A percentile compares a stretch with the other conserved stretches of the same genome.
These are phyloP conservation scores for Glossosoma conforme DNA, from an alignment of 1,140 invertebrate species.

Conservation along the genomic window DNA sequence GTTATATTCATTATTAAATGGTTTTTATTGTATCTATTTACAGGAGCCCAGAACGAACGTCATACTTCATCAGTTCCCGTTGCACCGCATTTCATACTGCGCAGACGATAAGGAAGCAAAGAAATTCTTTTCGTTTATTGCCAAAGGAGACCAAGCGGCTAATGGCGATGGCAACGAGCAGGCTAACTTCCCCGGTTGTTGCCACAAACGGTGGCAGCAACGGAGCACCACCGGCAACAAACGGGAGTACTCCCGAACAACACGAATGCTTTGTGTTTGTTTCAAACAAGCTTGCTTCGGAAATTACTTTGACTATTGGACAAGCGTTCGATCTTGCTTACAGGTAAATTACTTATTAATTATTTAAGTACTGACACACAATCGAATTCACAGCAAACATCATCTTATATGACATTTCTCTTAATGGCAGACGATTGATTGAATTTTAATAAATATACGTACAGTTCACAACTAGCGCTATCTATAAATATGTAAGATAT, in stretches of 20 bases:
- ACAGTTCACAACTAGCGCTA: too few species aligned
- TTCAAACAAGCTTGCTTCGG: constrained; percentile 92
- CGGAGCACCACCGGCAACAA: background rate
- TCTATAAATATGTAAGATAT: too few species aligned
- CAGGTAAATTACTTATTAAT: too few species aligned
- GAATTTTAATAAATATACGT: too few species aligned
- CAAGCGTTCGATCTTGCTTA: constrained; percentile 98
- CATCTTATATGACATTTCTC: too few species aligned
- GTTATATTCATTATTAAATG: too few species aligned
- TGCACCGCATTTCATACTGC: constrained; percentile 97
- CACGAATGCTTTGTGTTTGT: constrained; percentile 96
- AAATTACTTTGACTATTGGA: constrained; percentile 94
- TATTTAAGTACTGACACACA: too few species aligned
- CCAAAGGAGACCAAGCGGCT: constrained; percentile 71
- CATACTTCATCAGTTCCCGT: constrained; percentile 89
- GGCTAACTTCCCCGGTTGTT: constrained; percentile 46
- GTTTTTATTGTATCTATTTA: too few species aligned
- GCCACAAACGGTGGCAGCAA: constrained; percentile 28
- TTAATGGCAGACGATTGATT: too few species aligned
- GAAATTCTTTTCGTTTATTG: constrained; percentile 93
- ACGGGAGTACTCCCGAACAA: constrained; percentile 53
- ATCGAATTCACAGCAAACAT: too few species aligned
- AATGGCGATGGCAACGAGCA: constrained; percentile 29
- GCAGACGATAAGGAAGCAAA: constrained; percentile 97
- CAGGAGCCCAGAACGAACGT: constrained; percentile 61